These are phyloP conservation scores for Brachionus angularis DNA, from an alignment of 1,140 invertebrate species.

Conservation along the genomic window DNA sequence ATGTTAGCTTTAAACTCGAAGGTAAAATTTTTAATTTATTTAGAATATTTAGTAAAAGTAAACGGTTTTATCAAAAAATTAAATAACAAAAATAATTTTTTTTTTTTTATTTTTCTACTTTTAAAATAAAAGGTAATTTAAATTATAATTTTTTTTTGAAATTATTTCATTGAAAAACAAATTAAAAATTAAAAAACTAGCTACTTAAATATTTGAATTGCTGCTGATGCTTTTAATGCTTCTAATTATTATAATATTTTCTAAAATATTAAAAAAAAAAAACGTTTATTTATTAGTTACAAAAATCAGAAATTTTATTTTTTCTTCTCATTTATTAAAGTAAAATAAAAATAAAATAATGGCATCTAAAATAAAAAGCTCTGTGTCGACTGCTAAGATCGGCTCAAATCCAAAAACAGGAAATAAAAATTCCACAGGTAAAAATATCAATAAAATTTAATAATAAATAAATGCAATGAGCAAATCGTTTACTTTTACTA, in stretches of 20 bases:
- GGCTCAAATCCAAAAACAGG: background rate
- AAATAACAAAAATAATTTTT: background rate
- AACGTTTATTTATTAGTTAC: too few species aligned
- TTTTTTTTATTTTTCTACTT: background rate
- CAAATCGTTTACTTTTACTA: too few species aligned
- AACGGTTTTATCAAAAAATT: too few species aligned
- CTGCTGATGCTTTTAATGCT: too few species aligned
- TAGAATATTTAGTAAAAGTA: too few species aligned
- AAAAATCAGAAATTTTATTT: too few species aligned
- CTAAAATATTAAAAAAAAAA: too few species aligned
- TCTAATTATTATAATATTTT: too few species aligned
- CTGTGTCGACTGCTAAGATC: background rate
- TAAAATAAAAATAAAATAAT: constrained; percentile 1
- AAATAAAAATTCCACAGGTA: constrained; percentile 42
- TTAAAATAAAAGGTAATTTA: background rate
- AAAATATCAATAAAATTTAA: constrained; percentile 22
- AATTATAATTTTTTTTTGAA: background rate
- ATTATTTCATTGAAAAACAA: background rate
- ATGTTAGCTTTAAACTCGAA: background rate
- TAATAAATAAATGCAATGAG: too few species aligned
- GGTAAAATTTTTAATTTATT: background rate
- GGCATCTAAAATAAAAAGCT: constrained; percentile 32
- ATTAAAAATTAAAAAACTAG: background rate
- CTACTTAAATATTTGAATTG: too few species aligned
- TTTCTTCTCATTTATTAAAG: too few species aligned